These are phyloP conservation scores for Naja naja DNA, from an alignment of 2,113 vertebrate species.

Conservation along the genomic window DNA sequence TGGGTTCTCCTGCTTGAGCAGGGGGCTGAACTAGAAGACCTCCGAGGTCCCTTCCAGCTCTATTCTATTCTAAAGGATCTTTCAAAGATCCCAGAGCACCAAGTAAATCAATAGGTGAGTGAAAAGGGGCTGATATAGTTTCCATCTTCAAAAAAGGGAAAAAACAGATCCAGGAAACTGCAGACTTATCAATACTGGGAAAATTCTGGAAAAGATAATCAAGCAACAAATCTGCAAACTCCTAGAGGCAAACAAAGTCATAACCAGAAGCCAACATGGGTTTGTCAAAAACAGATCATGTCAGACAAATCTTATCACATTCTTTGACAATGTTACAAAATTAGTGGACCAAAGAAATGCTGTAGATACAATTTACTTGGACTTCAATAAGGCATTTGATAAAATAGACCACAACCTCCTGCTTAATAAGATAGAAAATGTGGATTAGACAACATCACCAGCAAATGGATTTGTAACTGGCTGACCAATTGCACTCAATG, in stretches of 20 bases:
- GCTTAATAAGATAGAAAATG: too few relatives aligned
- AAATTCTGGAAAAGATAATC: background rate
- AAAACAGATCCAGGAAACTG: background rate
- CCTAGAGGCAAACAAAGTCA: background rate
- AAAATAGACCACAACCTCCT: background rate
- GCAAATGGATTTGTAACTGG: too few relatives aligned
- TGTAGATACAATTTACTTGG: background rate
- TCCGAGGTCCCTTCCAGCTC: too few relatives aligned
- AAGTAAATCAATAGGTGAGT: background rate
- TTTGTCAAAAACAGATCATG: background rate
- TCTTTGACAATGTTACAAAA: background rate
- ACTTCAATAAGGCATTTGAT: background rate
- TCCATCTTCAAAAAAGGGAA: background rate
- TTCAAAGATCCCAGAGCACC: background rate
- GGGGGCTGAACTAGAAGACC: too few relatives aligned
- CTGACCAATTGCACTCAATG: too few relatives aligned
- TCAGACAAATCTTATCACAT: background rate
- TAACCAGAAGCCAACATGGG: background rate
- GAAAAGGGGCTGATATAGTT: background rate
- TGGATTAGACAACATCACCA: too few relatives aligned
- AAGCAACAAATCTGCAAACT: background rate
- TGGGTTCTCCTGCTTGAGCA: too few relatives aligned
- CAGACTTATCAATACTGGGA: background rate
- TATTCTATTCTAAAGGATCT: background rate
- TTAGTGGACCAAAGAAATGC: background rate